Evolutionary conservation across 2,888 invertebrate species (phyloP).

Genomic region (Crocallis elinguaria): DNA sequence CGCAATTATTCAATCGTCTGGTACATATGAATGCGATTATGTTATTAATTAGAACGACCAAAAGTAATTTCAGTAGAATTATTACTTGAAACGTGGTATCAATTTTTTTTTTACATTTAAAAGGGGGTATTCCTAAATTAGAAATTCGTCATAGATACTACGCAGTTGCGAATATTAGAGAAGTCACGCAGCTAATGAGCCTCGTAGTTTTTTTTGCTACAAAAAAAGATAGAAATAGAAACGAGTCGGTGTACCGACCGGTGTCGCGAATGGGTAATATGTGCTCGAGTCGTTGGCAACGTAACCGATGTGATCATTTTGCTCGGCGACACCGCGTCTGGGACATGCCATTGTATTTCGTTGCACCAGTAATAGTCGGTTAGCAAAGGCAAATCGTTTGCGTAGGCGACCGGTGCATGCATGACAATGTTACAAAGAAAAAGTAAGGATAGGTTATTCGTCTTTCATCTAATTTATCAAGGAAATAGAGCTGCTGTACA

Average conservation of each 20-base stretch:
- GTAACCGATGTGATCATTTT: conserved; percentile 61
- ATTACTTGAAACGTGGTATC: background rate
- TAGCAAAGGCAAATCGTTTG: conserved; percentile 32
- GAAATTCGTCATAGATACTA: conserved; percentile 16
- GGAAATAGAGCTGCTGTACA: background rate
- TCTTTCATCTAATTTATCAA: background rate
- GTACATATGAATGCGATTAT: conserved; percentile 10
- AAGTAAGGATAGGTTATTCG: background rate
- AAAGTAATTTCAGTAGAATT: background rate
- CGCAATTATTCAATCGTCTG: conserved; percentile 13
- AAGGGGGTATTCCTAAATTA: conserved; percentile 4
- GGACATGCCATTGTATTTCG: conserved; percentile 64
- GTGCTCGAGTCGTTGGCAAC: conserved; percentile 61
- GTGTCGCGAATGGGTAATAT: conserved; percentile 37
- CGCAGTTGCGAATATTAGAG: conserved; percentile 11
- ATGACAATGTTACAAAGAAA: background rate
- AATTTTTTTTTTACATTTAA: background rate
- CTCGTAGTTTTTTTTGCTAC: conserved; percentile 16
- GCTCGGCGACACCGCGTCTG: conserved; percentile 76
- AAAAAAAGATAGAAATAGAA: conserved; percentile 16
- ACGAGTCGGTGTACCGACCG: conserved; percentile 1
- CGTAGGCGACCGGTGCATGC: conserved; percentile 27
- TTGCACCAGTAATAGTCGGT: conserved; percentile 67
- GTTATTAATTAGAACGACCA: background rate
- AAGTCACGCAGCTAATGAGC: conserved; percentile 22